Conservation (phyloP, 2,113 vertebrate species). For the Sylvietta virens region DNA sequence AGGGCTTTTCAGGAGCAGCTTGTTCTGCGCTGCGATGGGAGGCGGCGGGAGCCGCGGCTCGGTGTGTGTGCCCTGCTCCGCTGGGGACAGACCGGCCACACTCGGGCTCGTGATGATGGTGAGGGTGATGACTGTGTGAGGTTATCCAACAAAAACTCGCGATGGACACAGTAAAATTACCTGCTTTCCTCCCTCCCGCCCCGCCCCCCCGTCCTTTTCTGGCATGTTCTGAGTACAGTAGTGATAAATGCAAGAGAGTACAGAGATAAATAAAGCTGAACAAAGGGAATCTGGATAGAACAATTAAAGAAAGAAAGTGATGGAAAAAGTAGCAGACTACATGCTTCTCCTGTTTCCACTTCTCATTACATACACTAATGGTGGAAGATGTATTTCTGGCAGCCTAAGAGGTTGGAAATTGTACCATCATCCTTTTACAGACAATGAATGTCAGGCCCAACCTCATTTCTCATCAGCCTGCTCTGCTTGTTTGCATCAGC, state of each 20-base stretch:
- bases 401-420: not conserved
- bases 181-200: fast-evolving
- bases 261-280: not conserved
- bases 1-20: not conserved
- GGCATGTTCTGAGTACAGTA: not conserved
- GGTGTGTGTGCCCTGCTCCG: fast-evolving
- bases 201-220: fast-evolving
- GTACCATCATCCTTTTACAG: not conserved
- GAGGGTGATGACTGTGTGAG: not conserved
- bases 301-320: not conserved
- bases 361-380: not conserved
- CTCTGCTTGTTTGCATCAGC: not conserved
- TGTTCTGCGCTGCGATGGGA: fast-evolving
- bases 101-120: fast-evolving
- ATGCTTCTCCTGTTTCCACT: not conserved
- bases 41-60: fast-evolving
- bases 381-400: not conserved
- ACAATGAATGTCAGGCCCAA: not conserved
- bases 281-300: not conserved
- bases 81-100: fast-evolving
- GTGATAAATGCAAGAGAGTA: not conserved
- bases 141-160: not conserved
- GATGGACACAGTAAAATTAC: not conserved
- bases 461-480: not conserved
- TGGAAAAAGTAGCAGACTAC: not conserved